Percentiles rank a stretch among this genome's conserved stretches.
phyloP scores from a whole-genome alignment of 2,797 vertebrate species.

The Cynodonichthys magdalenae region DNA sequence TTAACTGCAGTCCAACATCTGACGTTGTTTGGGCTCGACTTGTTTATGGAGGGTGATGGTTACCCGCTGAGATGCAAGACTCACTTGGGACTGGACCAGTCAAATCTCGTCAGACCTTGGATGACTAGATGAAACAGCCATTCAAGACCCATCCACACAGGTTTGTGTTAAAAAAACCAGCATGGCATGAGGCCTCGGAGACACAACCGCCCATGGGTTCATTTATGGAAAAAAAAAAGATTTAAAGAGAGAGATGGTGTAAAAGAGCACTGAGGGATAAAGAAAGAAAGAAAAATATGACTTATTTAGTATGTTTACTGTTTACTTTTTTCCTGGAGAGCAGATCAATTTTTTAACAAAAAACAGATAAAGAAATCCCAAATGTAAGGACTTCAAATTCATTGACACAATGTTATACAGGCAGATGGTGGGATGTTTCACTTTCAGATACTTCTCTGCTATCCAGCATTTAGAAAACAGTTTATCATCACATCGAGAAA shows the following conservation, averaged over 20 bases:
- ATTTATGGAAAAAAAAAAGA: constrained; percentile 52
- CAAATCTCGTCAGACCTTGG: constrained; percentile 76
- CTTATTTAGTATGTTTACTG: constrained; percentile 85
- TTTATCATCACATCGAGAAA: no score
- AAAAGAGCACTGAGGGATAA: constrained; percentile 41
- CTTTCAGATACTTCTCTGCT: constrained; percentile 41
- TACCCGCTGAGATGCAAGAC: constrained; percentile 72
- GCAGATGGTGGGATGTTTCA: constrained; percentile 61
- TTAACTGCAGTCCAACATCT: constrained; percentile 71
- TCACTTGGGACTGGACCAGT: constrained; percentile 77
- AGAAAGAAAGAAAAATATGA: constrained; percentile 70
- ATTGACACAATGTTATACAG: constrained; percentile 58
- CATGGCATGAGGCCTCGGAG: constrained; percentile 74
- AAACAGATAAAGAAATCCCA: constrained; percentile 59
- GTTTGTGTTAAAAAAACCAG: constrained; percentile 76
- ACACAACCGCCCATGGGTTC: constrained; percentile 67
- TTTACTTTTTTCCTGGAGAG: constrained; percentile 76
- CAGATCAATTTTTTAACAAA: constrained; percentile 66
- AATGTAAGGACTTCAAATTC: constrained; percentile 53
- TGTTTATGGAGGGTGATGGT: constrained; percentile 76
- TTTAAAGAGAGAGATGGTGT: constrained; percentile 32
- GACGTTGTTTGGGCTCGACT: constrained; percentile 55
- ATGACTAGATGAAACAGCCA: constrained; percentile 81
- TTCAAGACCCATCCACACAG: constrained; percentile 74
- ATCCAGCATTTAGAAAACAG: constrained; percentile 20